A percentile compares a stretch with the other conserved stretches of the same genome.
phyloP scores from a whole-genome alignment of 2,888 invertebrate species.

The Campoletis raptor region DNA sequence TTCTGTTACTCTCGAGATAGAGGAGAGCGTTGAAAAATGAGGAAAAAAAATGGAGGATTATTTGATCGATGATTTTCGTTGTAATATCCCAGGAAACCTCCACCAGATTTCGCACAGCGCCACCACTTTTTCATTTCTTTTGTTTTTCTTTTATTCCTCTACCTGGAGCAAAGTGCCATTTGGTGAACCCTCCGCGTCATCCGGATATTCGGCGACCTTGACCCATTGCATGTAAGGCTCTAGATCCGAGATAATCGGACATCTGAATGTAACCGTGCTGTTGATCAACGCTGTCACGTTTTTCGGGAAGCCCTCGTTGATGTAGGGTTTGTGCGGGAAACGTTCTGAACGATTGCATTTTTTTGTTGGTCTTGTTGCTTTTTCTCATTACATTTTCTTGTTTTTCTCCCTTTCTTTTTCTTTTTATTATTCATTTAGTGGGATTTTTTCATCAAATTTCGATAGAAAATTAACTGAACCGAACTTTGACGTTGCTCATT shows the following conservation, averaged over 20 bases:
- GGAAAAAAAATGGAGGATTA: conserved; percentile 27
- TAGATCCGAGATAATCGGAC: conserved; percentile 92
- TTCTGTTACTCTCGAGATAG: conserved; percentile 5
- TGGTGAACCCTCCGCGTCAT: conserved; percentile 79
- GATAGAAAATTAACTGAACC: no score
- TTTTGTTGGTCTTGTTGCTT: conserved; percentile 27
- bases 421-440: not conserved
- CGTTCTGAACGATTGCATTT: conserved; percentile 87
- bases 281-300: conserved; percentile 93
- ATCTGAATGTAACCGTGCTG: conserved; percentile 90
- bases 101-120: conserved; percentile 71
- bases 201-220: conserved; percentile 85
- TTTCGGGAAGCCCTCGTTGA: conserved; percentile 92
- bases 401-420: conserved; percentile 19
- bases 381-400: conserved; percentile 4
- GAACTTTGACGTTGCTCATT: not conserved
- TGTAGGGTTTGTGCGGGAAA: conserved; percentile 93
- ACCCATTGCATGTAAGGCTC: conserved; percentile 94
- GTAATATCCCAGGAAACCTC: conserved; percentile 71
- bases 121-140: conserved; percentile 15
- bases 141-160: conserved; percentile 70
- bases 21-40: not conserved
- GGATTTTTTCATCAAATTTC: not conserved
- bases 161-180: conserved; percentile 85
- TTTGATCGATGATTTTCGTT: conserved; percentile 35